A percentile compares a stretch with the other conserved stretches of the same genome.
Conservation (phyloP, 2,113 vertebrate genomes). For the Entomyzon cyanotis region DNA sequence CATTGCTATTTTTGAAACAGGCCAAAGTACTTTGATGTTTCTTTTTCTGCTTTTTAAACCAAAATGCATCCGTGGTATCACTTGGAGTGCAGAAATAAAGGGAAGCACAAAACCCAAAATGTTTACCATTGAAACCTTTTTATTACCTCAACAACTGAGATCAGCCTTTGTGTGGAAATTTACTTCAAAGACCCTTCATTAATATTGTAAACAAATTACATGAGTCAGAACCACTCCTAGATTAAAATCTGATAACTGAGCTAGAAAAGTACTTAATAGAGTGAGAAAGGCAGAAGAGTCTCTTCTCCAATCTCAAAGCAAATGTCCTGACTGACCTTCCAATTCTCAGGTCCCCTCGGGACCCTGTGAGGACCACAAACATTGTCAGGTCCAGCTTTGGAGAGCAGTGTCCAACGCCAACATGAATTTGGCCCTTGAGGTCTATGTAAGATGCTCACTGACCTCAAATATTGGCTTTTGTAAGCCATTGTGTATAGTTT, state of each 20-base stretch:
- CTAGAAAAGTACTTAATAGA: not conserved
- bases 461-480: not conserved
- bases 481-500: not conserved
- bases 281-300: not conserved
- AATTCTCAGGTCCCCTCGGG: not conserved
- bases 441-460: not conserved
- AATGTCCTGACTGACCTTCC: not conserved
- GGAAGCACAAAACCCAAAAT: not conserved
- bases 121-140: not conserved
- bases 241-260: not conserved
- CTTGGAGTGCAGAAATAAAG: not conserved
- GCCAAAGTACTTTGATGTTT: not conserved
- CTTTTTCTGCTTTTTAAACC: not conserved
- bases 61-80: not conserved
- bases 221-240: not conserved
- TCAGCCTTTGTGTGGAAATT: not conserved
- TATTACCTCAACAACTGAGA: not conserved
- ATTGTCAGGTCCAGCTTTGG: not conserved
- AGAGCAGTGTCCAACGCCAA: not conserved
- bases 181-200: not conserved
- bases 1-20: not conserved
- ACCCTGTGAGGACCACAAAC: not conserved
- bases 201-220: not conserved
- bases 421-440: not conserved
- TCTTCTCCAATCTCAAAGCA: not conserved